Percentiles rank a stretch among this genome's conserved stretches.
These are phyloP conservation scores for Oreortyx pictus DNA, from an alignment of 2,797 vertebrate genomes.

Conservation along the genomic window DNA sequence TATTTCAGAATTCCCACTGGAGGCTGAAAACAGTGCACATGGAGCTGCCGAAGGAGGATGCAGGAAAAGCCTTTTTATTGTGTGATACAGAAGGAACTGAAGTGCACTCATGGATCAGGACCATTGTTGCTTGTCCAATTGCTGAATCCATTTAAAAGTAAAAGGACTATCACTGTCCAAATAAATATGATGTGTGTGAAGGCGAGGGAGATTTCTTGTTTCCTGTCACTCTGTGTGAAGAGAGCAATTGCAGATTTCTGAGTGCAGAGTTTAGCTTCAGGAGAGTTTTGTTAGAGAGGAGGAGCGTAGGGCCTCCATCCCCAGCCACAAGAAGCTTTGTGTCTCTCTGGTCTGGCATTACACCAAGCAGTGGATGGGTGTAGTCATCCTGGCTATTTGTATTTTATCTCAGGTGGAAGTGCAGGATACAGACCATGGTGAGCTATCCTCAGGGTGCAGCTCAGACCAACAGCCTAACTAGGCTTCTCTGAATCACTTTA, in stretches of 20 bases:
- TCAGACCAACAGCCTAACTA: not conserved
- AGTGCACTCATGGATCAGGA: not conserved
- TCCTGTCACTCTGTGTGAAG: rapidly evolving
- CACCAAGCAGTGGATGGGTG: not conserved
- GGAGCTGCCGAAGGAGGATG: not conserved
- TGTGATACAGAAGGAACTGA: not conserved
- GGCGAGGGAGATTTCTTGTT: rapidly evolving
- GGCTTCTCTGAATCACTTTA: not conserved
- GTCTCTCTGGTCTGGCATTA: not conserved
- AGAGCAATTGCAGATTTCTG: not conserved
- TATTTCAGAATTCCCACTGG: not conserved
- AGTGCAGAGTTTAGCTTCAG: not conserved
- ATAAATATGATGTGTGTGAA: not conserved
- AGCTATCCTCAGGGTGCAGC: conserved; percentile 4
- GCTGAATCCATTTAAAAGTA: not conserved
- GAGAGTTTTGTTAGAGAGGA: not conserved
- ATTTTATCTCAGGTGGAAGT: not conserved
- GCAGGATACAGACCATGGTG: rapidly evolving
- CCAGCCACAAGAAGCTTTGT: not conserved
- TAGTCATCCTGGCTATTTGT: rapidly evolving
- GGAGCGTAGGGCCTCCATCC: not conserved
- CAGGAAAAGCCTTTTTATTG: not conserved
- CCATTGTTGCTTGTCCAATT: not conserved
- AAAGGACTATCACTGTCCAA: not conserved
- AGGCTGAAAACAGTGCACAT: not conserved